Conservation (phyloP, 2,888 invertebrate genomes). For the Erannis defoliaria region DNA sequence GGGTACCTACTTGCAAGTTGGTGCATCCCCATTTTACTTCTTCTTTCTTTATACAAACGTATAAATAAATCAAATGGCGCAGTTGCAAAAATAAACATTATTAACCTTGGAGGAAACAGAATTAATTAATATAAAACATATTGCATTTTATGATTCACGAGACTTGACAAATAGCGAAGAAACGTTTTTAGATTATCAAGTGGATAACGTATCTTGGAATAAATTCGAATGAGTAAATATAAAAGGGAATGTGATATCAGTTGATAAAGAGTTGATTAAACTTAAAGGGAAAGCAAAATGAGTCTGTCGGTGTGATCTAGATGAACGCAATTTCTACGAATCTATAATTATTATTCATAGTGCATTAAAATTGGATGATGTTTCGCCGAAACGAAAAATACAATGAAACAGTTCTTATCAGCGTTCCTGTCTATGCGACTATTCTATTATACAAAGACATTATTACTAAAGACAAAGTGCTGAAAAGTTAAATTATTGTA, state of each 20-base stretch:
- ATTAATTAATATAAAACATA: slow-evolving; percentile 6
- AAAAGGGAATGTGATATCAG: slow-evolving; percentile 24
- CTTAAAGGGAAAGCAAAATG: slow-evolving; percentile 23
- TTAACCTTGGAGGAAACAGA: slow-evolving; percentile 25
- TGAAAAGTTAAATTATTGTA: too few relatives aligned
- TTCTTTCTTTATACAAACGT: too few relatives aligned
- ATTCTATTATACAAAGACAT: too few relatives aligned
- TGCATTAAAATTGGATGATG: slow-evolving; percentile 22
- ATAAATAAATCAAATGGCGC: slow-evolving; percentile 11
- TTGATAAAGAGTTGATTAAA: slow-evolving; percentile 32
- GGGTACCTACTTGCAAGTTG: background rate
- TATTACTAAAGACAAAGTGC: too few relatives aligned
- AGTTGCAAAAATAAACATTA: slow-evolving; percentile 2
- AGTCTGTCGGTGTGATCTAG: slow-evolving; percentile 2
- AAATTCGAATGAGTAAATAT: slow-evolving; percentile 22
- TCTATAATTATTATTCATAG: slow-evolving; percentile 13
- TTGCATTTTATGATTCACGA: slow-evolving; percentile 34
- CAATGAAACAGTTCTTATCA: too few relatives aligned
- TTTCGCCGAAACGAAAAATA: background rate
- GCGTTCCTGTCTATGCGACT: too few relatives aligned
- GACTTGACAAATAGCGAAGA: slow-evolving; percentile 16
- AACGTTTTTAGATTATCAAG: slow-evolving; percentile 29
- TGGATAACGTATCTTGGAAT: slow-evolving; percentile 25
- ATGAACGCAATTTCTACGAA: slow-evolving; percentile 12
- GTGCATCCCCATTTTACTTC: background rate